Evolutionary conservation across 2,113 vertebrate species (phyloP).

Genomic region (Halcyon senegalensis): DNA sequence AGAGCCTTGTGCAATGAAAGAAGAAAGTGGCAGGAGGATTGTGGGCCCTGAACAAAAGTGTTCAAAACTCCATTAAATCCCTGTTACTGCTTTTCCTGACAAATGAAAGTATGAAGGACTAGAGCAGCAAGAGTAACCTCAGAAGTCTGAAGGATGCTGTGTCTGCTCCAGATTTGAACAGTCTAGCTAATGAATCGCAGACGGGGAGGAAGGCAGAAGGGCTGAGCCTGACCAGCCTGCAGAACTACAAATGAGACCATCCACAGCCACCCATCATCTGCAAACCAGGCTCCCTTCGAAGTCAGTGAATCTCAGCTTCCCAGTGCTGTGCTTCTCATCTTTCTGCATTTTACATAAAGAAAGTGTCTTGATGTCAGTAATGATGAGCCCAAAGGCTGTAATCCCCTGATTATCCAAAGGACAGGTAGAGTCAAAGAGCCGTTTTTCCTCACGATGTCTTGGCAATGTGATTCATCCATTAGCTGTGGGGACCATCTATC

Average conservation of each 20-base stretch:
- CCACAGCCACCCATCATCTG: slow-evolving; percentile 11
- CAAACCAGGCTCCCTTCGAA: background rate
- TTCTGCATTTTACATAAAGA: background rate
- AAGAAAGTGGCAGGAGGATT: background rate
- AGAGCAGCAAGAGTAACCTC: slow-evolving; percentile 27
- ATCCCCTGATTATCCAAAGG: slow-evolving; percentile 5
- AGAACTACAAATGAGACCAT: slow-evolving; percentile 16
- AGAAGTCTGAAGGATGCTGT: slow-evolving; percentile 42
- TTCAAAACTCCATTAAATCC: slow-evolving; percentile 39
- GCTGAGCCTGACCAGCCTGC: background rate
- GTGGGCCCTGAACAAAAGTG: background rate
- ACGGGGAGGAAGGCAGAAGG: background rate
- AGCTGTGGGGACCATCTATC: background rate
- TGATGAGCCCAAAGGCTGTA: slow-evolving; percentile 2
- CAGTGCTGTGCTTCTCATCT: slow-evolving; percentile 7
- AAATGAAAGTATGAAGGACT: background rate
- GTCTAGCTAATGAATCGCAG: slow-evolving; percentile 30
- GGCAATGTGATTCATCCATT: background rate
- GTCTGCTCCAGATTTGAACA: slow-evolving; percentile 26
- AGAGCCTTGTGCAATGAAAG: background rate
- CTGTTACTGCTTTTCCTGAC: slow-evolving; percentile 4
- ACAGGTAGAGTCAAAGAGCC: background rate
- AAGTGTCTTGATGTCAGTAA: background rate
- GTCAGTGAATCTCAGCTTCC: background rate
- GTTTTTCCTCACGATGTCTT: background rate